A percentile compares a stretch with the other conserved stretches of the same genome.
phyloP scores from a whole-genome alignment of 2,113 vertebrate genomes.

The Promerops cafer region DNA sequence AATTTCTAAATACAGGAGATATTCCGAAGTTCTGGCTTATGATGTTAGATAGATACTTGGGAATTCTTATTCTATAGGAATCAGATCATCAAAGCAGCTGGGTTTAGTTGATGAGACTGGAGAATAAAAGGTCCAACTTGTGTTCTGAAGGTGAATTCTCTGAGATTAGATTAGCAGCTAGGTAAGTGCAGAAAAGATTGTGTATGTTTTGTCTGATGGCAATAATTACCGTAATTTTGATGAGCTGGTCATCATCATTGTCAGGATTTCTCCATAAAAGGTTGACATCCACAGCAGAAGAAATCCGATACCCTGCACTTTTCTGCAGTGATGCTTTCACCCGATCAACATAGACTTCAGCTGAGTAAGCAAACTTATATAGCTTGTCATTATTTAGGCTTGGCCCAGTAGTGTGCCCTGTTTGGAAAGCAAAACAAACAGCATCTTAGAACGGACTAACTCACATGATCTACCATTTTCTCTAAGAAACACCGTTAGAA shows the following conservation, averaged over 20 bases:
- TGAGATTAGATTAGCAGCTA: not conserved
- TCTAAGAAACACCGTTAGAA: not conserved
- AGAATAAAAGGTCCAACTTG: not conserved
- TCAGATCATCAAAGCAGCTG: not conserved
- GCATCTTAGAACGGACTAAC: not conserved
- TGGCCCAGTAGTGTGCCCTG: slow-evolving; percentile 85
- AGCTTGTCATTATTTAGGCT: slow-evolving; percentile 86
- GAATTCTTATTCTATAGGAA: not conserved
- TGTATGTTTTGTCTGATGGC: not conserved
- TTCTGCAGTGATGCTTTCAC: slow-evolving; percentile 72
- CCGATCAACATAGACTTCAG: slow-evolving; percentile 82
- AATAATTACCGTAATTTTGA: slow-evolving; percentile 79
- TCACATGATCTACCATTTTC: not conserved
- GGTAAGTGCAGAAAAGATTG: not conserved
- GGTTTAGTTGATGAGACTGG: not conserved
- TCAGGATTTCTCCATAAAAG: slow-evolving; percentile 89
- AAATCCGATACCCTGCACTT: slow-evolving; percentile 81
- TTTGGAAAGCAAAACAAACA: slow-evolving; percentile 5
- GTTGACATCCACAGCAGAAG: slow-evolving; percentile 78
- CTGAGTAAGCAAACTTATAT: slow-evolving; percentile 87
- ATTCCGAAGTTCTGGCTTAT: not conserved
- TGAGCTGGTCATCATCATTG: slow-evolving; percentile 86
- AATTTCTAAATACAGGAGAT: not conserved
- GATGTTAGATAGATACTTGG: not conserved
- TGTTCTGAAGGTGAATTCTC: not conserved